Percentiles rank a stretch among this genome's conserved stretches.
phyloP scores from a whole-genome alignment of 2,797 vertebrate species.

The Acanthurus tractus region DNA sequence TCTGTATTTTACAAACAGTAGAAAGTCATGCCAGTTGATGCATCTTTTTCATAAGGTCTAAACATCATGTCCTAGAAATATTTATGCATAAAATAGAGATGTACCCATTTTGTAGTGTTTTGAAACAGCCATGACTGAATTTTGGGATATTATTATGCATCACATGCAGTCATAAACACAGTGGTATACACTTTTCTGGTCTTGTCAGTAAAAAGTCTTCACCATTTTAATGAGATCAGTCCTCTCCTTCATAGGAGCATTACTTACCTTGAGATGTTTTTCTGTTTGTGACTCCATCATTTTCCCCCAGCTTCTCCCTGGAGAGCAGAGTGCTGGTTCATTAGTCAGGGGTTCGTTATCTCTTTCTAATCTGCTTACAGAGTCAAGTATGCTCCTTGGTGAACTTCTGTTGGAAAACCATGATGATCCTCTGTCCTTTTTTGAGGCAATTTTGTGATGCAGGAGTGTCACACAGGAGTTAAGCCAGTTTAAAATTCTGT shows the following conservation, averaged over 20 bases:
- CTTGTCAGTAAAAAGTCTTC: background rate
- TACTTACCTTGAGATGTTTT: slow-evolving; percentile 15
- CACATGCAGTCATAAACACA: too few species aligned
- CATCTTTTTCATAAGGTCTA: background rate
- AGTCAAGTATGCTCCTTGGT: background rate
- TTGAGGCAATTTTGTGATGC: background rate
- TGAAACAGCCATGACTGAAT: background rate
- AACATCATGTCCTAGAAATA: background rate
- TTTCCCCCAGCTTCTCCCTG: background rate
- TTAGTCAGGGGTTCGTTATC: background rate
- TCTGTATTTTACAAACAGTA: background rate
- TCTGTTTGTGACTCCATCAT: slow-evolving; percentile 4
- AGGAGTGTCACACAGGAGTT: background rate
- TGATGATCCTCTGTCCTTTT: background rate
- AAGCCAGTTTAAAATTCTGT: background rate
- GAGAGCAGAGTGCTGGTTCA: background rate
- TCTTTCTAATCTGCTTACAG: slow-evolving; percentile 1
- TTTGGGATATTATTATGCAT: too few species aligned
- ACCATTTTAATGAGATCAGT: background rate
- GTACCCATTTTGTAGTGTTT: too few species aligned
- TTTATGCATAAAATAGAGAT: background rate
- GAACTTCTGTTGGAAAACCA: background rate
- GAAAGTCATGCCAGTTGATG: background rate
- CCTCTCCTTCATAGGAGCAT: background rate
- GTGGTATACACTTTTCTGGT: background rate